Percentiles rank a stretch among this genome's conserved stretches.
phyloP scores from a whole-genome alignment of 2,797 vertebrate genomes.

The Emys orbicularis region DNA sequence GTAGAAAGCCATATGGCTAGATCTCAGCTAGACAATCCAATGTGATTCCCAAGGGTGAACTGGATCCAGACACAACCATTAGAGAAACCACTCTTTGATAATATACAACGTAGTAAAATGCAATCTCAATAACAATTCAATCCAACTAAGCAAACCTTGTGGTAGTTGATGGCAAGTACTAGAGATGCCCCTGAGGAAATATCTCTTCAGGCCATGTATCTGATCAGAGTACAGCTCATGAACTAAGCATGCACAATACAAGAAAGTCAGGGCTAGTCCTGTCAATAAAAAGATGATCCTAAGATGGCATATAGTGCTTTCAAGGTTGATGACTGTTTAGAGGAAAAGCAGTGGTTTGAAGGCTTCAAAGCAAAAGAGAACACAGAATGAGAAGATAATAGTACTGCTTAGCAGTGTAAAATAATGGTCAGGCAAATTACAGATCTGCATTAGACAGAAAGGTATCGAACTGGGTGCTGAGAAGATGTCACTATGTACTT shows the following conservation, averaged over 20 bases:
- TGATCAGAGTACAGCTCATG: not conserved
- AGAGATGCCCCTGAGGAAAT: not conserved
- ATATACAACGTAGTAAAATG: accelerated
- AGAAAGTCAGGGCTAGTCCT: not conserved
- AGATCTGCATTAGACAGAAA: constrained; percentile 44
- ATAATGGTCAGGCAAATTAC: constrained; percentile 65
- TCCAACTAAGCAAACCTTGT: not conserved
- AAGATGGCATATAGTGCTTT: not conserved
- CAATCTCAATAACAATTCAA: not conserved
- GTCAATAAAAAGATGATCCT: not conserved
- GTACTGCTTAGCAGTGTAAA: constrained; percentile 54
- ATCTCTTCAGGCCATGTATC: not conserved
- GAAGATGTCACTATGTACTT: constrained; percentile 63
- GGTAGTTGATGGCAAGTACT: not conserved
- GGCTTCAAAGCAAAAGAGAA: constrained; percentile 17
- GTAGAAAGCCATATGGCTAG: not conserved
- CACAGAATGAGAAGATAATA: constrained; percentile 32
- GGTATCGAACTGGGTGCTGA: constrained; percentile 34
- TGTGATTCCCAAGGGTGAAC: not conserved
- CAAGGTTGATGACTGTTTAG: not conserved
- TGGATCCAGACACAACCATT: not conserved
- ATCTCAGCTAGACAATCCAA: not conserved
- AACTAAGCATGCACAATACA: not conserved
- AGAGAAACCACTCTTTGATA: not conserved
- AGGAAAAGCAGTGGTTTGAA: constrained; percentile 23